These are phyloP conservation scores for Amphiprion percula DNA, from an alignment of 2,113 vertebrate species.

Conservation along the genomic window DNA sequence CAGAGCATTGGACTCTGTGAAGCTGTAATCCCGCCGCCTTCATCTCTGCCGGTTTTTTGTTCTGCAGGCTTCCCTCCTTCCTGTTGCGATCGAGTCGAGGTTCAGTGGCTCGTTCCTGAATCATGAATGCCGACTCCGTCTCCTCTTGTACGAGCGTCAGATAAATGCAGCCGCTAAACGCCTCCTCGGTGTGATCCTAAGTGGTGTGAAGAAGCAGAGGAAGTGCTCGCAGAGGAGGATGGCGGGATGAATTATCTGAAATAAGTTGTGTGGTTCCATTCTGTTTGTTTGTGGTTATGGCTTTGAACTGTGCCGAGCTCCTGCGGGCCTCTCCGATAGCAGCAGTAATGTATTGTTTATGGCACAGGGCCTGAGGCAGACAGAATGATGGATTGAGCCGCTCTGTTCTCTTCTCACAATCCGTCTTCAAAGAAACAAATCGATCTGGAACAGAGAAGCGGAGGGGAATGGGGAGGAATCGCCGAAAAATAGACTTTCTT, in stretches of 20 bases:
- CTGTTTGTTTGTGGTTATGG: slow-evolving; percentile 70
- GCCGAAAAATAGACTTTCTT: slow-evolving; percentile 69
- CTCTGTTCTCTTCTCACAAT: slow-evolving; percentile 74
- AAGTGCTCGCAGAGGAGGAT: slow-evolving; percentile 3
- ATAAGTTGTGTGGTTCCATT: slow-evolving; percentile 59
- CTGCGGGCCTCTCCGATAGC: slow-evolving; percentile 59
- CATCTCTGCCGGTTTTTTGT: slow-evolving; percentile 23
- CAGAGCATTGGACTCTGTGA: slow-evolving; percentile 7
- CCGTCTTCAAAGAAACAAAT: slow-evolving; percentile 77
- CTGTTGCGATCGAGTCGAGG: slow-evolving; percentile 14
- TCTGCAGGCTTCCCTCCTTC: background rate
- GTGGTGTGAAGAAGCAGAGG: slow-evolving; percentile 30
- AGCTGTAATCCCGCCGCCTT: slow-evolving; percentile 14
- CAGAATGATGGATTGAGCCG: slow-evolving; percentile 73
- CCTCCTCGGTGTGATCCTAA: slow-evolving; percentile 40
- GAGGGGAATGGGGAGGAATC: slow-evolving; percentile 32
- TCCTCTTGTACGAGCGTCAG: slow-evolving; percentile 32
- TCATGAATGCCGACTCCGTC: slow-evolving; percentile 46
- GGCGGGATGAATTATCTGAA: slow-evolving; percentile 48
- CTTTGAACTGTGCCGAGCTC: slow-evolving; percentile 63
- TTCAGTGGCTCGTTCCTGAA: slow-evolving; percentile 14
- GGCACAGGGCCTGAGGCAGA: slow-evolving; percentile 67
- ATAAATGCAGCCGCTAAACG: slow-evolving; percentile 42
- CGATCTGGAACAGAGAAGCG: slow-evolving; percentile 66
- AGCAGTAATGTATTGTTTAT: slow-evolving; percentile 74